phyloP scores from a whole-genome alignment of 2,888 invertebrate species.

The Heteromurus nitidus region DNA sequence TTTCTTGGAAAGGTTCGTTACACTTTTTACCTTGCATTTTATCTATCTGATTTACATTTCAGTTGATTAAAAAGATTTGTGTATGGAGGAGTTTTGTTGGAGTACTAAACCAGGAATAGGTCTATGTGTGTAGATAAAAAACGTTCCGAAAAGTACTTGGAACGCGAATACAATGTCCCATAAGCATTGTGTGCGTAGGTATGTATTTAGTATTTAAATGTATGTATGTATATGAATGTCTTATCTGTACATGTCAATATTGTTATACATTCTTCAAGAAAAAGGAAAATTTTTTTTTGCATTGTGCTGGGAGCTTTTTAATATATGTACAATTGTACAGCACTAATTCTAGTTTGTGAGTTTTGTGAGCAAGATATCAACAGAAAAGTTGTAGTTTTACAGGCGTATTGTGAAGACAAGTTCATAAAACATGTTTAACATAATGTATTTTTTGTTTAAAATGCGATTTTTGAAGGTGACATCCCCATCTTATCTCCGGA shows the following conservation, averaged over 20 bases:
- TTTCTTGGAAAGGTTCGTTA: no score
- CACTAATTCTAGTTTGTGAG: slow-evolving; percentile 8
- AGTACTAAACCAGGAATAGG: no score
- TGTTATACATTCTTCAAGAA: neutral
- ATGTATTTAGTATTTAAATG: slow-evolving; percentile 1
- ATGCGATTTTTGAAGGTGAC: slow-evolving; percentile 78
- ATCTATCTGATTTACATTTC: no score
- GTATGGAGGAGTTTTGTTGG: no score
- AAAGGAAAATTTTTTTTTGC: neutral
- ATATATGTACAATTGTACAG: neutral
- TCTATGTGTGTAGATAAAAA: no score
- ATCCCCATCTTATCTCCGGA: slow-evolving; percentile 80
- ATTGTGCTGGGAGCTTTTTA: slow-evolving; percentile 14
- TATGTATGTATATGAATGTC: neutral
- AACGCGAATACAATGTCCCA: no score
- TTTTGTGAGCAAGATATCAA: neutral
- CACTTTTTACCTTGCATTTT: no score
- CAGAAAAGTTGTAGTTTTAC: no score
- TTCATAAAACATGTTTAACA: neutral
- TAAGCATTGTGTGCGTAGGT: slow-evolving; percentile 19
- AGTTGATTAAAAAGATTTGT: no score
- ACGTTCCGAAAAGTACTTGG: no score
- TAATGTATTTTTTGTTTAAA: slow-evolving; percentile 4
- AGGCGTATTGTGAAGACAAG: neutral
- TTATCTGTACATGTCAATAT: no score